Base-by-base conservation (phyloP, 2,113 vertebrate species). In the Pteronura brasiliensis region DNA sequence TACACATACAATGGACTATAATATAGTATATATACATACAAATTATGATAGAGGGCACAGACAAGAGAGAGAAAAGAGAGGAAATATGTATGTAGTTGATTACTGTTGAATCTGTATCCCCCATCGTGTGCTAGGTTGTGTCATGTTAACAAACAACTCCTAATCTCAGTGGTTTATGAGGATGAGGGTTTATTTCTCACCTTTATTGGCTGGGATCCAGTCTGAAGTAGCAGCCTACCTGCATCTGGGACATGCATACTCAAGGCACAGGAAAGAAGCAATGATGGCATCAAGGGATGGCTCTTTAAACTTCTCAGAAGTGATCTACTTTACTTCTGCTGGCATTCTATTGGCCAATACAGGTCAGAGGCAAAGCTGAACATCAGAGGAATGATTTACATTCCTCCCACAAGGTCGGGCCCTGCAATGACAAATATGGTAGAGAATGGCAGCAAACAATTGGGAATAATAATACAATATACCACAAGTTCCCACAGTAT, bases 341-440 rank as follows among this genome's bases (percentile, higher is more conserved):
- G 42, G 18, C 21, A 31, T 71, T 61, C 25, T 17, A 20, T 29
- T 65, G 31, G 34, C 42, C 63, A 69, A 44, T 79, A 31, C 12
- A 63, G 47, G 20, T 14, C 42, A 47, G 12, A 52, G 15, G 9
- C 44, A 25, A 39, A 74, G 47, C 18, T 18, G 59, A 61, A 77
- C 52, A 59, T 27, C 15, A 7, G 0, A 39, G 1, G 14, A 1
- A 44, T 17, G 12, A 11, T 17, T 15, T 1, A 34, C 20, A 34
- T 52, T 72, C n/a, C 1, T 63, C 23, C 13, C 15, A 2, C 1
- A 36, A 44, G 39, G 29, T 82, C 1, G 15, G 36, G 2, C 3
- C 29, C 79, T 93, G 5, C 11, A 83, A 42, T 25, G 67, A 77
- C 17, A 17, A 47, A 18, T n/a, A 29, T 77, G 27, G 34, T 12